Evolutionary conservation across 2,797 vertebrate genomes (phyloP).

Genomic region (Pampus argenteus): DNA sequence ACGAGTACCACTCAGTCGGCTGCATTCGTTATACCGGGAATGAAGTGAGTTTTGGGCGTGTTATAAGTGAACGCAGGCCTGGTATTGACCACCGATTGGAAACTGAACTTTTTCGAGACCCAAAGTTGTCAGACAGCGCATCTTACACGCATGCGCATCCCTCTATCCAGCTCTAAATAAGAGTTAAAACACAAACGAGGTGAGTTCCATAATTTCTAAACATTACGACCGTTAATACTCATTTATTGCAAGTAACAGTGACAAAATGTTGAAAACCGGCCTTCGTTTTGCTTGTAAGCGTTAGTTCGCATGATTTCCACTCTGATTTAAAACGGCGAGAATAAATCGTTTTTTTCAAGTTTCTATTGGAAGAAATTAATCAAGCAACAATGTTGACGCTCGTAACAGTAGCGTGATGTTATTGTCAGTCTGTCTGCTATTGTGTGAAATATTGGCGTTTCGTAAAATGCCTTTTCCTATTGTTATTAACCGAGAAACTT

Average conservation of each 20-base stretch:
- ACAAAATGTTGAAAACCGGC: conserved; percentile 38
- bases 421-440: conserved; percentile 25
- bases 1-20: background rate
- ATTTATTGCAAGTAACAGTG: conserved; percentile 57
- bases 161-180: conserved; percentile 87
- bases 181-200: conserved; percentile 91
- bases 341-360: conserved; percentile 87
- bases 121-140: conserved; percentile 88
- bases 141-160: conserved; percentile 86
- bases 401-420: conserved; percentile 55
- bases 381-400: conserved; percentile 77
- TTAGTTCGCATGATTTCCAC: conserved; percentile 67
- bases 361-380: conserved; percentile 87
- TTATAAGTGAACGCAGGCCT: conserved; percentile 35
- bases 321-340: conserved; percentile 79
- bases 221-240: conserved; percentile 57
- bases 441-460: conserved; percentile 50
- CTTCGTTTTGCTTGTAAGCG: conserved; percentile 51
- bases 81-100: conserved; percentile 67
- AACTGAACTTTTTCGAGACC: conserved; percentile 86
- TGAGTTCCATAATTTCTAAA: conserved; percentile 87
- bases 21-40: conserved; percentile 10
- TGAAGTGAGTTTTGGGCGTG: conserved; percentile 52
- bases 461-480: conserved; percentile 70
- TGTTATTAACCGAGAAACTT: conserved; percentile 82